Evolutionary conservation across 2,888 invertebrate genomes (phyloP).

Genomic region (Plebejus anna): DNA sequence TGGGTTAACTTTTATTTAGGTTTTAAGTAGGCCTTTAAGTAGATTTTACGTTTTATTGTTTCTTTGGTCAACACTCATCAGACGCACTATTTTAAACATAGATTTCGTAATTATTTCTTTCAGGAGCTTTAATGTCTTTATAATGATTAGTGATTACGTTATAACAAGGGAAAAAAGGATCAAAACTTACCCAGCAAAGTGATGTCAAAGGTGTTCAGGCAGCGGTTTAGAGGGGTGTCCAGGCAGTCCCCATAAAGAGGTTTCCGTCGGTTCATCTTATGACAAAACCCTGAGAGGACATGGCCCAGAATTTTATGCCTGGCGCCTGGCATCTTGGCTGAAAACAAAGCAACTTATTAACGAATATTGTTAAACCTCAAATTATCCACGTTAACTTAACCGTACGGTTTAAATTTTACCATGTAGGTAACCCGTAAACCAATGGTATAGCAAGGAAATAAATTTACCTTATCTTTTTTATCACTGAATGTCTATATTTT

Average conservation of each 20-base stretch:
- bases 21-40: too few relatives aligned
- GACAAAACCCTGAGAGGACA: conserved; percentile 89
- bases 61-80: too few relatives aligned
- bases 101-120: not conserved
- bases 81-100: not conserved
- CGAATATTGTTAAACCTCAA: not conserved
- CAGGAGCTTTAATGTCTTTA: not conserved
- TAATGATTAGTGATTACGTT: not conserved
- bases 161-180: not conserved
- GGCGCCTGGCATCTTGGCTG: conserved; percentile 85
- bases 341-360: conserved; percentile 29
- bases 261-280: conserved; percentile 91
- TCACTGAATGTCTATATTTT: conserved; percentile 60
- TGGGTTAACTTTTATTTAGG: too few relatives aligned
- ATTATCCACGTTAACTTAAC: not conserved
- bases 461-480: conserved; percentile 41
- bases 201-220: conserved; percentile 93
- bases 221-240: conserved; percentile 92
- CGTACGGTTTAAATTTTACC: not conserved
- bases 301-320: conserved; percentile 90
- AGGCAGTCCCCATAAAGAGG: conserved; percentile 86
- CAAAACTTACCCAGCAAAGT: conserved; percentile 89
- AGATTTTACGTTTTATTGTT: too few relatives aligned
- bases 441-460: conserved; percentile 13
- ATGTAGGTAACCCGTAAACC: not conserved